A percentile compares a stretch with the other conserved stretches of the same genome.
Evolutionary conservation across 2,888 invertebrate species (phyloP).

Genomic region (Exephanes ischioxanthus): DNA sequence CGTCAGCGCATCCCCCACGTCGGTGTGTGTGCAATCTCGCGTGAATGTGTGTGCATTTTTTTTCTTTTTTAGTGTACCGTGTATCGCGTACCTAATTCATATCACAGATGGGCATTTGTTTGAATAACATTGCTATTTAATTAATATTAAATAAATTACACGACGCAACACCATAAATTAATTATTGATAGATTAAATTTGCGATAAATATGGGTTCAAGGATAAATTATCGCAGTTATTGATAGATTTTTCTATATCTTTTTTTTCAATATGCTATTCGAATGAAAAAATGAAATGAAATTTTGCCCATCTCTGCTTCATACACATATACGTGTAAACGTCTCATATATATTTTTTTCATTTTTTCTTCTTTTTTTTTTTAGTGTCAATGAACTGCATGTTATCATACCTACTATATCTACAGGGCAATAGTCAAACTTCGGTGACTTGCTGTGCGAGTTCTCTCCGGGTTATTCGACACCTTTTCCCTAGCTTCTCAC

Average conservation of each 20-base stretch:
- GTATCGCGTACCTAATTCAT: conserved; percentile 23
- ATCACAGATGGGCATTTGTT: conserved; percentile 61
- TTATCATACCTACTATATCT: conserved; percentile 78
- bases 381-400: conserved; percentile 45
- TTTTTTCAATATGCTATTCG: conserved; percentile 6
- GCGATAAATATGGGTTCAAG: neutral
- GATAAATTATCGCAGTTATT: conserved; percentile 2
- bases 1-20: conserved; percentile 5
- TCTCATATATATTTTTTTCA: conserved; percentile 51
- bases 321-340: conserved; percentile 55
- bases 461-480: conserved; percentile 54
- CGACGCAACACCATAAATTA: conserved; percentile 2
- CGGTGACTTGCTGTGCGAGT: conserved; percentile 76
- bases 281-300: conserved; percentile 43
- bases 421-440: conserved; percentile 80
- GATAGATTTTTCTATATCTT: neutral
- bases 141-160: conserved; percentile 28
- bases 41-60: conserved; percentile 21
- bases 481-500: conserved; percentile 11
- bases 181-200: neutral
- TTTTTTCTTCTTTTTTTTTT: conserved; percentile 5
- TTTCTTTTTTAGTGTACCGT: conserved; percentile 3
- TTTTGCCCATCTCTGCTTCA: conserved; percentile 55
- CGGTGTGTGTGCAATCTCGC: conserved; percentile 21
- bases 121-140: conserved; percentile 36